Evolutionary conservation across 1,140 invertebrate species (phyloP).

Genomic region (Charaxes varanes): DNA sequence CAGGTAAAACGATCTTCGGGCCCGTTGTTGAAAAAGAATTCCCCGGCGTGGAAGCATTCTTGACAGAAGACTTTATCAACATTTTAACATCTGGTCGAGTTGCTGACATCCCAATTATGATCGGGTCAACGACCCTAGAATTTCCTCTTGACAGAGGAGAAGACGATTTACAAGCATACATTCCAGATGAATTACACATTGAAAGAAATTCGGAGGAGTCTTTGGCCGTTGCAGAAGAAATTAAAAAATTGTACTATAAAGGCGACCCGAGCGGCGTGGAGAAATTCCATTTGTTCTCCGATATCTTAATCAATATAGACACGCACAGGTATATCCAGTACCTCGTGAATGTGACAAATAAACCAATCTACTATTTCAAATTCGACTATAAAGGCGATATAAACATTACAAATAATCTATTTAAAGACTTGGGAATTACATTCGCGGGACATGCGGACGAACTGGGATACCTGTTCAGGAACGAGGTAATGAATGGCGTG

Average conservation of each 20-base stretch:
- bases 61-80: slow-evolving; percentile 45
- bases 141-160: slow-evolving; percentile 26
- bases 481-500: slow-evolving; percentile 34
- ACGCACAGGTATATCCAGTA: slow-evolving; percentile 51
- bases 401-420: slow-evolving; percentile 40
- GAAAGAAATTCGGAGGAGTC: slow-evolving; percentile 41
- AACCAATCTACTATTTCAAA: slow-evolving; percentile 63
- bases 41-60: slow-evolving; percentile 46
- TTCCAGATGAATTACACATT: slow-evolving; percentile 48
- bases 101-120: slow-evolving; percentile 53
- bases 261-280: slow-evolving; percentile 30
- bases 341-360: slow-evolving; percentile 43
- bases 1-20: slow-evolving; percentile 26
- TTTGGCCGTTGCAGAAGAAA: slow-evolving; percentile 40
- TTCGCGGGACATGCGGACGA: slow-evolving; percentile 60
- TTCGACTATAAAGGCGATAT: slow-evolving; percentile 64
- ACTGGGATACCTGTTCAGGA: slow-evolving; percentile 62
- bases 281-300: slow-evolving; percentile 51
- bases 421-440: slow-evolving; percentile 24
- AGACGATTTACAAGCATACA: slow-evolving; percentile 53
- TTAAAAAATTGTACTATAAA: slow-evolving; percentile 57
- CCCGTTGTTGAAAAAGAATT: slow-evolving; percentile 60
- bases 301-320: slow-evolving; percentile 44
- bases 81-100: slow-evolving; percentile 48
- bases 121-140: slow-evolving; percentile 50